A percentile compares a stretch with the other conserved stretches of the same genome.
phyloP scores from a whole-genome alignment of 2,797 vertebrate species.

The Poecile montanus region DNA sequence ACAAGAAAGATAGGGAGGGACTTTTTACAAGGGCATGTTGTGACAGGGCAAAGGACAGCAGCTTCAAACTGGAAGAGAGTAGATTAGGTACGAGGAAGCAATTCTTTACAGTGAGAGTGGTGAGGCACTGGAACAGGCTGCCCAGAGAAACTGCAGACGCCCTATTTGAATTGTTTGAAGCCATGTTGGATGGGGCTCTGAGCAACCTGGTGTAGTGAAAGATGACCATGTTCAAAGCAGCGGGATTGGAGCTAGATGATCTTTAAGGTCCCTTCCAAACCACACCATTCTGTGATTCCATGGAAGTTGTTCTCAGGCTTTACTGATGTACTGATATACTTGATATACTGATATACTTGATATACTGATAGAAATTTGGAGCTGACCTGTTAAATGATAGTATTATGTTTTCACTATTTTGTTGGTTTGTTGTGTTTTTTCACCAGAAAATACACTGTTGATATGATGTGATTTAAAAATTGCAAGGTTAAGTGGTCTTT shows the following conservation, averaged over 20 bases:
- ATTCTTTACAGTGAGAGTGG: background rate
- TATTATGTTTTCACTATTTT: background rate
- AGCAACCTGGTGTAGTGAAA: background rate
- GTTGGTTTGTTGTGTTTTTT: background rate
- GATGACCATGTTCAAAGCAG: background rate
- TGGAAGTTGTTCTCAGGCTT: background rate
- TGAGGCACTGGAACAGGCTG: background rate
- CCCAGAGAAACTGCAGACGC: background rate
- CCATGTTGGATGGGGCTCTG: too few relatives aligned
- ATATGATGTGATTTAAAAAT: background rate
- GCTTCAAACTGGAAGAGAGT: background rate
- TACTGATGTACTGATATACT: background rate
- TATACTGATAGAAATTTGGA: background rate
- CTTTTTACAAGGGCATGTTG: background rate
- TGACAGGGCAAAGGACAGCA: too few relatives aligned
- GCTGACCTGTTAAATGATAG: background rate
- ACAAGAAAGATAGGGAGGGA: background rate
- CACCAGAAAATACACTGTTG: background rate
- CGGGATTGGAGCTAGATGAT: background rate
- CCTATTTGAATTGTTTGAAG: background rate
- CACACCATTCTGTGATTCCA: background rate
- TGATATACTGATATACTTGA: too few relatives aligned
- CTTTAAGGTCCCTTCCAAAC: background rate
- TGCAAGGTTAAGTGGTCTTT: background rate
- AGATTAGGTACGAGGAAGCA: background rate